Conservation (phyloP, 1,140 invertebrate species). For the Reticulitermes speratus region DNA sequence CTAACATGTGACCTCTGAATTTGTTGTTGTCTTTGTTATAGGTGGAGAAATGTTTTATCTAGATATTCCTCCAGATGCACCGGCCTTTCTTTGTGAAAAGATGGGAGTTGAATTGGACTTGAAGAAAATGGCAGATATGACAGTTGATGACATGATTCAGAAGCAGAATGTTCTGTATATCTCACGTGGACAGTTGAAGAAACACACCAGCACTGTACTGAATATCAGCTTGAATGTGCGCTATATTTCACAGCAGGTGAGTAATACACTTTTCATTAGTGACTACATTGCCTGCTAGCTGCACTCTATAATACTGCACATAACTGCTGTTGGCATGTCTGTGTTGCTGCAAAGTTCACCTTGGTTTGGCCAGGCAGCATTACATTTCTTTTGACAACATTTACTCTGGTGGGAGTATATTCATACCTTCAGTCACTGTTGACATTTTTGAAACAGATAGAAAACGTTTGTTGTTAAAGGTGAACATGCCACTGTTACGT, state of each 20-base stretch:
- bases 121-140: constrained; percentile 85
- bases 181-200: constrained; percentile 81
- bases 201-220: constrained; percentile 83
- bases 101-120: constrained; percentile 86
- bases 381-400: no score
- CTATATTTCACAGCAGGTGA: constrained; percentile 84
- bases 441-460: no score
- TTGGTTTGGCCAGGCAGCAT: no score
- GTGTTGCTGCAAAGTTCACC: no score
- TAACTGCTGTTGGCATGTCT: no score
- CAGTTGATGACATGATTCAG: constrained; percentile 79
- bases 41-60: constrained; percentile 51
- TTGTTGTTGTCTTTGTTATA: constrained; percentile 7
- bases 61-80: constrained; percentile 73
- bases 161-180: constrained; percentile 81
- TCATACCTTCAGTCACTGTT: no score
- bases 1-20: no score
- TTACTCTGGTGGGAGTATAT: no score
- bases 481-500: constrained; percentile 92
- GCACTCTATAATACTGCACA: no score
- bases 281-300: no score
- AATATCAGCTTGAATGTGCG: constrained; percentile 84
- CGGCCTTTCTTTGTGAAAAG: constrained; percentile 89
- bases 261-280: neutral
- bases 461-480: constrained; percentile 47